A percentile compares a stretch with the other conserved stretches of the same genome.
Evolutionary conservation across 2,888 invertebrate species (phyloP).

Genomic region (Xestia ashworthii): DNA sequence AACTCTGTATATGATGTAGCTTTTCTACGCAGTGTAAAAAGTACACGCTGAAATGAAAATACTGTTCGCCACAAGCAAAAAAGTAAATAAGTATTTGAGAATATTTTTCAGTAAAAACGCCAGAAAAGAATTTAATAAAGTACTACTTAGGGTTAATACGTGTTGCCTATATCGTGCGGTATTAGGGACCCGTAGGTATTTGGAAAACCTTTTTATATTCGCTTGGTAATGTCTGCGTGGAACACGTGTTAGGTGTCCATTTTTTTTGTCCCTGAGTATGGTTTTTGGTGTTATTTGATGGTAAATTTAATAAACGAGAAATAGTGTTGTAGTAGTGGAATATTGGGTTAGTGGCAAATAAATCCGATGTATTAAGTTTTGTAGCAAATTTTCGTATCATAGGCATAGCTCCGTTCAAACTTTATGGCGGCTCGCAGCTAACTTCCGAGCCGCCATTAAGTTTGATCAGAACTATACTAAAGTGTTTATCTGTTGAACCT

Average conservation of each 20-base stretch:
- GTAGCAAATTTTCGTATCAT: not conserved
- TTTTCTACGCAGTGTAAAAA: not conserved
- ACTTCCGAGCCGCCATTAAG: too few species aligned
- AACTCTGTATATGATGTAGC: not conserved
- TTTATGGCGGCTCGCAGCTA: too few species aligned
- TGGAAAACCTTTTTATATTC: conserved; percentile 34
- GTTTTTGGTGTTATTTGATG: not conserved
- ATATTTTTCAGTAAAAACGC: conserved; percentile 43
- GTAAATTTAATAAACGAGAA: conserved; percentile 1
- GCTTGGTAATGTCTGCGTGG: conserved; percentile 5
- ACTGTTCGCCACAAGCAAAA: not conserved
- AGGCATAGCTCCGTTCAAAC: too few species aligned
- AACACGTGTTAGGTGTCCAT: conserved; percentile 7
- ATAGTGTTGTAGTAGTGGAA: not conserved
- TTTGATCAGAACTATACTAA: too few species aligned
- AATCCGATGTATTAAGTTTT: not conserved
- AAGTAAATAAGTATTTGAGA: conserved; percentile 23
- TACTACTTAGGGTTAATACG: conserved; percentile 52
- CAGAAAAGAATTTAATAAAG: conserved; percentile 64
- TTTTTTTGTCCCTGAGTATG: not conserved
- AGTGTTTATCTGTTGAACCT: not conserved
- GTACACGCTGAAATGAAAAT: not conserved
- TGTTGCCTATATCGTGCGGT: conserved; percentile 29
- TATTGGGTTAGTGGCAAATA: not conserved
- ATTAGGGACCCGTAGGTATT: conserved; percentile 37